These are phyloP conservation scores for Asbolus verrucosus DNA, from an alignment of 1,140 invertebrate species.

Conservation along the genomic window DNA sequence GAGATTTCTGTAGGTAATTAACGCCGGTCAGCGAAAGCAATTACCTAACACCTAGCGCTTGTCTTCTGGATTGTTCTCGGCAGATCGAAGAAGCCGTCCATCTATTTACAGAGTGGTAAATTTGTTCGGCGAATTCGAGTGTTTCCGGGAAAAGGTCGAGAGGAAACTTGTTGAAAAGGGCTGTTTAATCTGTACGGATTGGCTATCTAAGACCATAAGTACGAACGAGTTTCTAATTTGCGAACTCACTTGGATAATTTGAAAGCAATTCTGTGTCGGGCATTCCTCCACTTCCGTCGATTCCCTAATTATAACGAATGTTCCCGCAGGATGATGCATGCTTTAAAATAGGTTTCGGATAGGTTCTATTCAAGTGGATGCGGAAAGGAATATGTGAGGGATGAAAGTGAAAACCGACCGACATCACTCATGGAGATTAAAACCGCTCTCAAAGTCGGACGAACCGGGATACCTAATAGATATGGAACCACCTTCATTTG, in stretches of 20 bases:
- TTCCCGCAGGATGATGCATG: conserved; percentile 39
- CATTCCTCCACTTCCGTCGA: conserved; percentile 33
- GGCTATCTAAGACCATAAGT: conserved; percentile 34
- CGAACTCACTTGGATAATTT: conserved; percentile 36
- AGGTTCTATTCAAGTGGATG: neutral
- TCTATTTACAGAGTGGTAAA: neutral
- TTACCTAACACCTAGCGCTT: conserved; percentile 24
- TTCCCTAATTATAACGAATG: conserved; percentile 43
- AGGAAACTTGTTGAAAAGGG: conserved; percentile 33
- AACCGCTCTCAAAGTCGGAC: conserved; percentile 28
- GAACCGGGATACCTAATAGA: conserved; percentile 1
- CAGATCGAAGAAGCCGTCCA: conserved; percentile 7
- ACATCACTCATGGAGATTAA: conserved; percentile 44
- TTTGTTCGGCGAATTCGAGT: conserved; percentile 4
- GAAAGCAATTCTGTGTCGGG: conserved; percentile 43
- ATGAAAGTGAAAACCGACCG: conserved; percentile 4
- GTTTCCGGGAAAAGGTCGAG: conserved; percentile 4
- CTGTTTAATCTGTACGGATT: conserved; percentile 35
- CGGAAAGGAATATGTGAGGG: conserved; percentile 5
- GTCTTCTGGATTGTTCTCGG: conserved; percentile 15
- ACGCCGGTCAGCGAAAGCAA: conserved; percentile 18
- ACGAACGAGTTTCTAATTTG: conserved; percentile 40
- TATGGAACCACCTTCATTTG: conserved; percentile 12
- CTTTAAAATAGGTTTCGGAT: conserved; percentile 21
- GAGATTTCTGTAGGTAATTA: conserved; percentile 34